Conservation (phyloP, 2,888 invertebrate species). For the Hirtodrosophila trivittata region DNA sequence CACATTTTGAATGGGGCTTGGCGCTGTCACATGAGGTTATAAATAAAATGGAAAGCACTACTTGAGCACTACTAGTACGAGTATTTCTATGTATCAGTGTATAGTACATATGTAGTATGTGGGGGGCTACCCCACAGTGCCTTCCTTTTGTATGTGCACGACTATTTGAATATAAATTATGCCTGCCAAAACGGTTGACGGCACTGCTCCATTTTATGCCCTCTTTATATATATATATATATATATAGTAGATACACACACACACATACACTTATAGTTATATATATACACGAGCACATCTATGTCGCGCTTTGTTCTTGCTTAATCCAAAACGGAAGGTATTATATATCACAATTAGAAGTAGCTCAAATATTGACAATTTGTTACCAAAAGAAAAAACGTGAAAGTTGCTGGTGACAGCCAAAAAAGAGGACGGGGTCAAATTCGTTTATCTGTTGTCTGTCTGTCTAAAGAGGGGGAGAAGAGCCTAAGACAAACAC, state of each 20-base stretch:
- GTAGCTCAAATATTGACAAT: slow-evolving; percentile 52
- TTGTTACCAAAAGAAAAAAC: slow-evolving; percentile 16
- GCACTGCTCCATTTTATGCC: slow-evolving; percentile 58
- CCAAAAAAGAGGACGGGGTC: neutral
- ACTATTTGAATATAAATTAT: slow-evolving; percentile 48
- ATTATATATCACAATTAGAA: slow-evolving; percentile 61
- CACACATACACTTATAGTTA: slow-evolving; percentile 3
- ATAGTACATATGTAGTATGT: slow-evolving; percentile 6
- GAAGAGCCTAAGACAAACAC: neutral
- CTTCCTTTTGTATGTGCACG: slow-evolving; percentile 10
- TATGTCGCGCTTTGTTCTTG: slow-evolving; percentile 1
- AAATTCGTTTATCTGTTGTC: neutral
- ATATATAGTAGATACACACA: neutral
- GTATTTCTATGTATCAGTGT: slow-evolving; percentile 10
- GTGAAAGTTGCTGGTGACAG: neutral
- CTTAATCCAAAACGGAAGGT: slow-evolving; percentile 53
- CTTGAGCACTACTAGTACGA: slow-evolving; percentile 35
- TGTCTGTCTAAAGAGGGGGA: neutral
- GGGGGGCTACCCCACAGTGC: neutral
- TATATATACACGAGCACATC: slow-evolving; percentile 9
- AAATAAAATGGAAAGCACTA: slow-evolving; percentile 66
- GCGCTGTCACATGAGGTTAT: slow-evolving; percentile 59
- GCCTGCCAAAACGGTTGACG: slow-evolving; percentile 52
- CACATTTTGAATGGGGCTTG: slow-evolving; percentile 41
- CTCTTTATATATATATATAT: slow-evolving; percentile 22